Evolutionary conservation across 2,888 invertebrate genomes (phyloP).

Genomic region (Tetanocera ferruginea): DNA sequence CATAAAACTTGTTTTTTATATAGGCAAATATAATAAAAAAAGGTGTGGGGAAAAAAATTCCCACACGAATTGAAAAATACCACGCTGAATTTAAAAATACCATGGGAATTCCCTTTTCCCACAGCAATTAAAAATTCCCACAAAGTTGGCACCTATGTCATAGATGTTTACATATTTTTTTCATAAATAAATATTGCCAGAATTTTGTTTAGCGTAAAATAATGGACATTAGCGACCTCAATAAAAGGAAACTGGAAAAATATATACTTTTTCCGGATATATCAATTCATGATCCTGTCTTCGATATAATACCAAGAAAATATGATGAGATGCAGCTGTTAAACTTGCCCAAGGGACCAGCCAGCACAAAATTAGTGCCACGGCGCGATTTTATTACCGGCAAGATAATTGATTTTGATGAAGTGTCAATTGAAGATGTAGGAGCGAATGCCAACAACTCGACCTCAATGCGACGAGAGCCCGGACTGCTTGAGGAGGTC

Average conservation of each 20-base stretch:
- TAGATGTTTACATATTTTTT: neutral
- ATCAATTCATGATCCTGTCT: constrained; percentile 65
- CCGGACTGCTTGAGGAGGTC: constrained; percentile 78
- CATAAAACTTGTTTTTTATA: too few species aligned
- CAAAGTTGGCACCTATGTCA: too few species aligned
- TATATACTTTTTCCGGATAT: constrained; percentile 66
- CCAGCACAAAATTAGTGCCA: constrained; percentile 65
- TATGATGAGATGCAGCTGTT: constrained; percentile 60
- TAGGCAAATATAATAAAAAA: too few species aligned
- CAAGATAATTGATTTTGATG: constrained; percentile 78
- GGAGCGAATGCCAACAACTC: constrained; percentile 81
- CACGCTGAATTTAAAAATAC: too few species aligned
- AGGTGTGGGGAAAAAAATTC: too few species aligned
- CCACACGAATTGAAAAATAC: too few species aligned
- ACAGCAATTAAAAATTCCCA: too few species aligned
- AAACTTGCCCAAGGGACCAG: constrained; percentile 59
- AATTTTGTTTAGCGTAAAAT: too few species aligned
- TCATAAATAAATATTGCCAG: too few species aligned
- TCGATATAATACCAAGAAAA: constrained; percentile 61
- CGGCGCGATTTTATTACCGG: constrained; percentile 82
- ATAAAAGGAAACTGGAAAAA: constrained; percentile 54
- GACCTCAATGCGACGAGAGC: constrained; percentile 84
- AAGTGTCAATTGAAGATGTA: constrained; percentile 73
- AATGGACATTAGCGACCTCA: constrained; percentile 38
- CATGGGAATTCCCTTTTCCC: too few species aligned